Evolutionary conservation across 2,113 vertebrate species (phyloP).

Genomic region (Dasyurus viverrinus): DNA sequence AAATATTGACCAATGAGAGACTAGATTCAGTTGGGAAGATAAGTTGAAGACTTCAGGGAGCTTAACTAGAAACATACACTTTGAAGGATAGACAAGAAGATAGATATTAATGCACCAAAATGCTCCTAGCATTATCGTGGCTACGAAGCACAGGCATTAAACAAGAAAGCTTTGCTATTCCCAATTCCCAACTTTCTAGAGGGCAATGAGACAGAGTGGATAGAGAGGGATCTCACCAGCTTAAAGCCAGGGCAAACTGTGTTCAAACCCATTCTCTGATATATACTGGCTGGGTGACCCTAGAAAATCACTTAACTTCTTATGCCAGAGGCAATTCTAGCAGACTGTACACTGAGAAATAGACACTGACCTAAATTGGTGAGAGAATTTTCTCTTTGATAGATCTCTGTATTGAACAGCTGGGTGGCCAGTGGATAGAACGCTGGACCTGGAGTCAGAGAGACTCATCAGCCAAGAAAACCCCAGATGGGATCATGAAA

Average conservation of each 20-base stretch:
- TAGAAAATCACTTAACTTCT: not conserved
- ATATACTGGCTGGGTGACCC: not conserved
- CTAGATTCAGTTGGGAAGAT: not conserved
- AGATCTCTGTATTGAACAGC: not conserved
- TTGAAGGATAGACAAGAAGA: not conserved
- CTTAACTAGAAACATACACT: not conserved
- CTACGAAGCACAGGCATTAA: not conserved
- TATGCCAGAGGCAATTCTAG: not conserved
- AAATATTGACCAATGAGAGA: not conserved
- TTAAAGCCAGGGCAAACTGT: not conserved
- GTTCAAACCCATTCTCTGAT: not conserved
- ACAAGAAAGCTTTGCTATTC: not conserved
- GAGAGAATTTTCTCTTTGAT: not conserved
- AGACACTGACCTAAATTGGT: not conserved
- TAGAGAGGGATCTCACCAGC: not conserved
- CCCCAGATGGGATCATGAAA: not conserved
- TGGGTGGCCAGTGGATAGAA: not conserved
- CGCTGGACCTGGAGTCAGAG: not conserved
- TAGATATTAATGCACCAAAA: not conserved
- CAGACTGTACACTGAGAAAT: not conserved
- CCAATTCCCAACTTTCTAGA: not conserved
- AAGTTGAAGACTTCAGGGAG: not conserved
- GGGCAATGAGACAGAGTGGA: not conserved
- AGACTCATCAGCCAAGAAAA: not conserved
- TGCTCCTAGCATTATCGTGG: not conserved